These are phyloP conservation scores for Magallana nippona DNA, from an alignment of 2,888 invertebrate genomes.

Conservation along the genomic window DNA sequence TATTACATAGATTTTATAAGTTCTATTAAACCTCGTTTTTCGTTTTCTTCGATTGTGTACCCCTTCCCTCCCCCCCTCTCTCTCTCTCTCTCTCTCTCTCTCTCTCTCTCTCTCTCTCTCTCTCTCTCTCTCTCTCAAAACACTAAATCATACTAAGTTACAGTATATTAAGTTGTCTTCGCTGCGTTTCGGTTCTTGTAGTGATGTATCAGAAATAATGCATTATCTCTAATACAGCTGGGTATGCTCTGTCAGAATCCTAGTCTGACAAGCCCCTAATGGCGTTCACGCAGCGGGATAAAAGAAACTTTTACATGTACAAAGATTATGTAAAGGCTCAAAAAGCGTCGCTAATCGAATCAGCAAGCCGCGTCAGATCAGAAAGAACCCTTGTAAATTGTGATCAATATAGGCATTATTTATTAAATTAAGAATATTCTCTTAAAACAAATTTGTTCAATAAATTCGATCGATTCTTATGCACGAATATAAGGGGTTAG, in stretches of 20 bases:
- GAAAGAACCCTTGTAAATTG: too few relatives aligned
- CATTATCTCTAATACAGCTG: slow-evolving; percentile 12
- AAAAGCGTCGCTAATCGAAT: background rate
- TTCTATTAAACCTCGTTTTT: too few relatives aligned
- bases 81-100: background rate
- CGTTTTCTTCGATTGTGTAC: too few relatives aligned
- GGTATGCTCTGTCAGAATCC: background rate
- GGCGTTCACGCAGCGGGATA: background rate
- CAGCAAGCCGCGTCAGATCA: background rate
- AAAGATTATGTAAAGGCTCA: background rate
- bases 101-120: background rate
- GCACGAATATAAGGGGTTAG: too few relatives aligned
- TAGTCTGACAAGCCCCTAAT: background rate
- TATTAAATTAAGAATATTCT: too few relatives aligned
- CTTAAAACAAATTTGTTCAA: too few relatives aligned
- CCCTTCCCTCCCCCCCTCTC: background rate
- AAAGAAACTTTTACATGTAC: background rate
- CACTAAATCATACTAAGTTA: too few relatives aligned
- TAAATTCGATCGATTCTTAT: too few relatives aligned
- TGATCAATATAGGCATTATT: too few relatives aligned
- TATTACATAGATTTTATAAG: too few relatives aligned
- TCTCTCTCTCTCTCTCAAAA: background rate
- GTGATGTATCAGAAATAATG: background rate
- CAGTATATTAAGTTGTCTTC: too few relatives aligned
- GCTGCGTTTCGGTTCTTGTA: too few relatives aligned